phyloP scores from a whole-genome alignment of 2,888 invertebrate species.

The Oxystoma pomonae region DNA sequence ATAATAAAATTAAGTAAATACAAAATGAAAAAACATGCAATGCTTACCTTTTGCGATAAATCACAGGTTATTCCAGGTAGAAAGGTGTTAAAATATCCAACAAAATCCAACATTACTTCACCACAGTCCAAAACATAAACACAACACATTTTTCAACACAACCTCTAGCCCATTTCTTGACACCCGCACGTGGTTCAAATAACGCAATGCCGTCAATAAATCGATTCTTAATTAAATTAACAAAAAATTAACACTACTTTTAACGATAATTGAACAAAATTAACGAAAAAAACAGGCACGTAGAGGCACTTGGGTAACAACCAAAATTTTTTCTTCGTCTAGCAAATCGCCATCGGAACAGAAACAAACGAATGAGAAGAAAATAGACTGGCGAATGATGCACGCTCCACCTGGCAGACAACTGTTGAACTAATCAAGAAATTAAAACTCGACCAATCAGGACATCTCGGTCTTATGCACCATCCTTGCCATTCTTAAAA shows the following conservation, averaged over 20 bases:
- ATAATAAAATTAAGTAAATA: no score
- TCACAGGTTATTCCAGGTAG: background rate
- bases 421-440: slow-evolving; percentile 40
- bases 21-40: no score
- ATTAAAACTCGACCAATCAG: background rate
- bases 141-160: slow-evolving; percentile 39
- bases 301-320: background rate
- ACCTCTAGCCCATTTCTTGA: background rate
- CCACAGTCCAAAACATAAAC: slow-evolving; percentile 38
- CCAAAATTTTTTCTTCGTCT: slow-evolving; percentile 8
- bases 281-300: slow-evolving; percentile 26
- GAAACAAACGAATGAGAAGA: slow-evolving; percentile 23
- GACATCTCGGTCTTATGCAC: no score
- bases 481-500: no score
- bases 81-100: background rate
- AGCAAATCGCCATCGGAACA: slow-evolving; percentile 30
- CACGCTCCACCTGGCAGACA: slow-evolving; percentile 37
- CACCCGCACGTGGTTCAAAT: slow-evolving; percentile 1
- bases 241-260: slow-evolving; percentile 3
- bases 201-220: background rate
- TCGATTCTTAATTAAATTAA: background rate
- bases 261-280: slow-evolving; percentile 32
- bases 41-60: background rate
- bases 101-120: background rate
- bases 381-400: slow-evolving; percentile 8